These are phyloP conservation scores for Spatulosminthurus flaviceps DNA, from an alignment of 2,888 invertebrate genomes.

Conservation along the genomic window DNA sequence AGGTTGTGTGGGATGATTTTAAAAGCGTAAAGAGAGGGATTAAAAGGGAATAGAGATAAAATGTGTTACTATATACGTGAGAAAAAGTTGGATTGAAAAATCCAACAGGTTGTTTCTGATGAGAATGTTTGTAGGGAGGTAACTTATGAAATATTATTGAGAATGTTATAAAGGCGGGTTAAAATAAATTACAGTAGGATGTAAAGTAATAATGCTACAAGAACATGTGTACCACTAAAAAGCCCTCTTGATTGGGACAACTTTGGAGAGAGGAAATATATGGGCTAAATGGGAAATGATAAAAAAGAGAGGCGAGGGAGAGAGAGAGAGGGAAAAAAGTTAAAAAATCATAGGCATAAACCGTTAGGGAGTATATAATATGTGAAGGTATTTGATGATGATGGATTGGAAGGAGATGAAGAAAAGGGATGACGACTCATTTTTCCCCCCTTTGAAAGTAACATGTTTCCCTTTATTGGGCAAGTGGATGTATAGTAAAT, in stretches of 20 bases:
- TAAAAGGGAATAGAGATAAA: neutral
- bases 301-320: neutral
- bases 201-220: too few species aligned
- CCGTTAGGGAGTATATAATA: constrained; percentile 37
- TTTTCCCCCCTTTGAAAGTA: neutral
- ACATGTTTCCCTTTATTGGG: neutral
- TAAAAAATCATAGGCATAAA: constrained; percentile 44
- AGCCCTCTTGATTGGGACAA: neutral
- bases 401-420: constrained; percentile 18
- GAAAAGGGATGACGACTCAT: constrained; percentile 25
- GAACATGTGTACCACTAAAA: too few species aligned
- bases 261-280: neutral
- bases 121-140: too few species aligned
- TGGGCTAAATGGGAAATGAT: constrained; percentile 32
- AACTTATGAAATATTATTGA: too few species aligned
- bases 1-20: neutral
- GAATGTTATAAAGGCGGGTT: too few species aligned
- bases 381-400: constrained; percentile 19
- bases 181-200: too few species aligned
- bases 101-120: too few species aligned
- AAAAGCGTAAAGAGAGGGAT: constrained; percentile 16
- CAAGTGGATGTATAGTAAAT: neutral
- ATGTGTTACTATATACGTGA: neutral
- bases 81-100: neutral
- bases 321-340: constrained; percentile 26